Evolutionary conservation across 2,113 vertebrate genomes (phyloP), one percentile per base, ranked within the genome.

Genomic region (Himantopus leucocephalus): DNA sequence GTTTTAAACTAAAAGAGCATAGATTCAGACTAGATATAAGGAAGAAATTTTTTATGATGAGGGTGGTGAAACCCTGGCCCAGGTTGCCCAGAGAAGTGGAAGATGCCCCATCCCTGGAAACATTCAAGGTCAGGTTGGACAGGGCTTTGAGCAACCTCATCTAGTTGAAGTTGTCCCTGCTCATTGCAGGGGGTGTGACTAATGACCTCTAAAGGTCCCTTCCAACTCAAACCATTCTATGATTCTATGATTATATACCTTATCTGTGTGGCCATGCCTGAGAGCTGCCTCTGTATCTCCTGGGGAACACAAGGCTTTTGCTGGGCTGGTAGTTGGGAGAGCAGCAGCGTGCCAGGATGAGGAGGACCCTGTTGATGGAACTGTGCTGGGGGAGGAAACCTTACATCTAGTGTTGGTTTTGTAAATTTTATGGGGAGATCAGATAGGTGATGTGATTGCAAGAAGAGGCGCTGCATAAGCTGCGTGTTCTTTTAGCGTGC

Each of bases 21-120:
- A 53, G 55, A 53, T 34, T 78, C 21, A 60, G 37, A 45, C 34
- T 12, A 41, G 43, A 37, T 32, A 5, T 9, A 34, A 15, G 9
- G 27, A 32, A 12, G 23, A 58, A 3, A 20, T 34, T 29, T 37
- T 56, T 74, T 39, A 39, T 0, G 0, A 1, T 34, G 29, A 75
- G 5, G 10, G 27, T 29, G 48, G 34, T 55, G 34, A 45, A 11
- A 5, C 17, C 9, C 70, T 22, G 27, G 27, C 1, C 9, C 5
- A 32, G 10, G 27, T 34, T 77, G 32, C 8, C 32, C 21, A 50
- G 55, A 26, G 60, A 56, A 41, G 30, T 21, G 12, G 45, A 10
- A 2, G 32, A 8, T 32, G 53, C 26, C 53, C 62, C 29, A 21
- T 47, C 23, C 32, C 55, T 55, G 63, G 55, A 39, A 53, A 30